Conservation (phyloP, 2,888 invertebrate genomes). For the Piscicola geometra region DNA sequence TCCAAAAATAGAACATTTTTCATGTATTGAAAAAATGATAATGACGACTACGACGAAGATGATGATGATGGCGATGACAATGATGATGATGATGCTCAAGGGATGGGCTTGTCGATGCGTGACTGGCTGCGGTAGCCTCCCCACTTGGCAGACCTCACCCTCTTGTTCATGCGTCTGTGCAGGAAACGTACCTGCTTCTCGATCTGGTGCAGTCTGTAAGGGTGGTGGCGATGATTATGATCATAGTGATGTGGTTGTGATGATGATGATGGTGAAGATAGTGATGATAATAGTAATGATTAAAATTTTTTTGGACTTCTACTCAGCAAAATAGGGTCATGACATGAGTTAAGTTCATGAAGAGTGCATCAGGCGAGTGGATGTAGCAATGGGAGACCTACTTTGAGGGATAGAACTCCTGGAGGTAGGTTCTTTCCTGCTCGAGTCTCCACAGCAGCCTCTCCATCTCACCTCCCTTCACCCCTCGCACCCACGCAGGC, state of each 20-base stretch:
- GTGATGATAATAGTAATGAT: too few species aligned
- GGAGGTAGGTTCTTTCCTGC: slow-evolving; percentile 46
- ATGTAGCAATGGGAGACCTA: neutral
- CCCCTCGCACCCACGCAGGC: slow-evolving; percentile 83
- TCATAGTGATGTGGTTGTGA: too few species aligned
- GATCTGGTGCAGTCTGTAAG: slow-evolving; percentile 45
- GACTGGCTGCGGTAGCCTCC: slow-evolving; percentile 36
- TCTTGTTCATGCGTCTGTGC: slow-evolving; percentile 49
- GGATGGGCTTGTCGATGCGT: slow-evolving; percentile 36
- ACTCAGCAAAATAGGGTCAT: neutral
- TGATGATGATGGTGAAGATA: too few species aligned
- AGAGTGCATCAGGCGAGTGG: too few species aligned
- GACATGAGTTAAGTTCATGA: neutral
- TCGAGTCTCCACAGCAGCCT: slow-evolving; percentile 48
- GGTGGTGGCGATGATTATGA: neutral
- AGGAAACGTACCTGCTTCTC: slow-evolving; percentile 49
- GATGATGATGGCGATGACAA: too few species aligned
- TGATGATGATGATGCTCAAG: neutral
- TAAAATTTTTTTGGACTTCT: neutral
- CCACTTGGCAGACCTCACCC: slow-evolving; percentile 38
- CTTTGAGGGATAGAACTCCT: slow-evolving; percentile 47
- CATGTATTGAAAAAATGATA: neutral
- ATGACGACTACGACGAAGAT: neutral
- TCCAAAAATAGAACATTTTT: too few species aligned
- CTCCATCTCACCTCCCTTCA: slow-evolving; percentile 73